A percentile compares a stretch with the other conserved stretches of the same genome.
Conservation (phyloP, 1,140 invertebrate genomes). For the Drosophila pallidifrons region DNA sequence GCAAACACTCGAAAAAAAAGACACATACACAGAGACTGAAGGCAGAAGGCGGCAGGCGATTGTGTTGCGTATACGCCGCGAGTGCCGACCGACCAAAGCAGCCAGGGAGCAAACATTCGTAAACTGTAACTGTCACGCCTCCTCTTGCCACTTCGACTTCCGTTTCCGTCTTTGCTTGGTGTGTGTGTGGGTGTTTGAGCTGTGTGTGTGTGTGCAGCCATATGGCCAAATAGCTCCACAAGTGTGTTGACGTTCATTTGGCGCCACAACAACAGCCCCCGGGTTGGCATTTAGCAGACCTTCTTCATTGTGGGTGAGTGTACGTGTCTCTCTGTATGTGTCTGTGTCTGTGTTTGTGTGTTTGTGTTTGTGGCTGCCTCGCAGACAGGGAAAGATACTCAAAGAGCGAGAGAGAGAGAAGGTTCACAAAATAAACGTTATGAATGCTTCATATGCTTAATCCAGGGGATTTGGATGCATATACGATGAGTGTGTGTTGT, state of each 20-base stretch:
- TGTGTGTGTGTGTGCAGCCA: slow-evolving; percentile 2
- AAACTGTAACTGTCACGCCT: slow-evolving; percentile 37
- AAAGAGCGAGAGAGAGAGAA: slow-evolving; percentile 16
- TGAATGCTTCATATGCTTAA: slow-evolving; percentile 84
- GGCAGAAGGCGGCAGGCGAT: slow-evolving; percentile 3
- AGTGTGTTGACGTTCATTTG: slow-evolving; percentile 64
- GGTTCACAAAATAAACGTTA: slow-evolving; percentile 78
- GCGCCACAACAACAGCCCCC: slow-evolving; percentile 12
- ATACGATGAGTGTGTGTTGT: slow-evolving; percentile 61
- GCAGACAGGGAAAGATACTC: slow-evolving; percentile 6
- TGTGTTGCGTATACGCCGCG: slow-evolving; percentile 69
- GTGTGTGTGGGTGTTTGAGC: not conserved
- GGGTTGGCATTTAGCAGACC: not conserved
- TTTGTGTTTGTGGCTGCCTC: slow-evolving; percentile 2
- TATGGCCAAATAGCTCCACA: slow-evolving; percentile 59
- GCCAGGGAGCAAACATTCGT: slow-evolving; percentile 22
- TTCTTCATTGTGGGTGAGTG: slow-evolving; percentile 8
- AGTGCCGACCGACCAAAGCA: slow-evolving; percentile 24
- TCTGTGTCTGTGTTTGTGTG: slow-evolving; percentile 12
- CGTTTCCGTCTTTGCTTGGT: slow-evolving; percentile 19
- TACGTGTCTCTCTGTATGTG: not conserved
- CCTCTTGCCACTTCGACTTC: not conserved
- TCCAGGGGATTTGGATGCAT: slow-evolving; percentile 81
- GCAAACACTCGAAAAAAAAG: slow-evolving; percentile 13
- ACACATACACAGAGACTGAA: no score